Base-by-base conservation (phyloP, 2,113 vertebrate species). In the Sterrhoptilus dennistouni region DNA sequence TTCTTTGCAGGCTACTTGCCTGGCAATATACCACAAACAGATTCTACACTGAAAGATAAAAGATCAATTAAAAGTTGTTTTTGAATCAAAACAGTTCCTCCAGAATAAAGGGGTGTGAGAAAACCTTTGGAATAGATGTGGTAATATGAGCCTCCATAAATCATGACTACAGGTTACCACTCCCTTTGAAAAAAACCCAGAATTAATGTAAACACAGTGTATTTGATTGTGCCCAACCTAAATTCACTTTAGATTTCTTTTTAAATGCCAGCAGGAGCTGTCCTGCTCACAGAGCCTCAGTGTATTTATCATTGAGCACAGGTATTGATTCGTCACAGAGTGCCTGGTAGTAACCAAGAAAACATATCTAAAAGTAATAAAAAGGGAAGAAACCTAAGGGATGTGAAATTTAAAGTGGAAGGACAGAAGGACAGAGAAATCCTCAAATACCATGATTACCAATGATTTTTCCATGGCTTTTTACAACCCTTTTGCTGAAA, bases 71-170 rank as follows among this genome's bases (percentile, higher is more conserved):
- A 79, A 83, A 82, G 79, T 50, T 81, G 63, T 13, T 95, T 85
- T 77, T 90, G 45, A 91, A 88, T 71, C 28, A 87, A 83, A 93
- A 91, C 18, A 28, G 23, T 31, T 94, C 40, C 36, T 72, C 22
- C 33, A 91, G 77, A 95, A 90, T 63, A 91, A 95, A 93, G 59
- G 35, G 29, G 69, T 74, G 72, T 91, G 90, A 96, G 87, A 94
- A 96, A 95, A 88, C 14, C 57, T 86, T 89, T 60, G 69, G 47
- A 96, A 84, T 3, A 91, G 78, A 69, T 59, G 44, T 81, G 59
- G 83, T 64, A 95, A 50, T 45, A 94, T 38, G 8, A 92, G 31
- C 18, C 33, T 90, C 36, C 16, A 66, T 44, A 92, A 93, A 95
- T 38, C 1, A 3, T 64, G 59, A 88, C 27, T 96, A 83, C 63